phyloP scores from a whole-genome alignment of 2,797 vertebrate species.

The Coluber constrictor region DNA sequence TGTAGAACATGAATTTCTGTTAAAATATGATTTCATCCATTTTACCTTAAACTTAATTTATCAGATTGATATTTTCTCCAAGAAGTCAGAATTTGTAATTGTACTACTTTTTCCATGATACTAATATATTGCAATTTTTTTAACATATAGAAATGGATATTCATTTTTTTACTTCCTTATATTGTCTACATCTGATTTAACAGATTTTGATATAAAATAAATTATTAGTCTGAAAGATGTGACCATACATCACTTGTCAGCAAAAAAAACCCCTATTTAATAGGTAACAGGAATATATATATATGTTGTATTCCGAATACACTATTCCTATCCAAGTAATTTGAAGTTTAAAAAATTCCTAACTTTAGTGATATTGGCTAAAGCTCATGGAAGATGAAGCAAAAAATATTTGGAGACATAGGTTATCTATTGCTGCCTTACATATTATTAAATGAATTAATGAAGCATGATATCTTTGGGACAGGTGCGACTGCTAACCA shows the following conservation, averaged over 20 bases:
- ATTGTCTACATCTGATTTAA: background rate
- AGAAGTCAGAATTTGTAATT: background rate
- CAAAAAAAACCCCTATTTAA: background rate
- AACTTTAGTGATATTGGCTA: background rate
- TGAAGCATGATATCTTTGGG: slow-evolving; percentile 40
- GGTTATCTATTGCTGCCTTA: background rate
- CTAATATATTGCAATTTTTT: background rate
- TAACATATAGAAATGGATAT: background rate
- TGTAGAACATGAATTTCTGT: background rate
- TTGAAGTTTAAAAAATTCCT: background rate
- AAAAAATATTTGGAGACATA: background rate
- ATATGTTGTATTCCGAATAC: background rate
- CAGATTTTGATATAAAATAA: background rate
- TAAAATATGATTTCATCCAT: background rate
- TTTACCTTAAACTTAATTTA: background rate
- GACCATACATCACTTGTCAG: background rate
- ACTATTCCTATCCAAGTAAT: background rate
- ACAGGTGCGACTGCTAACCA: slow-evolving; percentile 88
- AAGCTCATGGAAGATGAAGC: background rate
- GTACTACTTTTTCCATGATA: background rate
- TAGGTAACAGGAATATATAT: background rate
- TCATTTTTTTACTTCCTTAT: background rate
- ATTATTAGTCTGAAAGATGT: background rate
- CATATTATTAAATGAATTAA: slow-evolving; percentile 4
- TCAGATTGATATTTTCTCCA: background rate